These are phyloP conservation scores for Aphodius granarius DNA, from an alignment of 2,888 invertebrate genomes.

Conservation along the genomic window DNA sequence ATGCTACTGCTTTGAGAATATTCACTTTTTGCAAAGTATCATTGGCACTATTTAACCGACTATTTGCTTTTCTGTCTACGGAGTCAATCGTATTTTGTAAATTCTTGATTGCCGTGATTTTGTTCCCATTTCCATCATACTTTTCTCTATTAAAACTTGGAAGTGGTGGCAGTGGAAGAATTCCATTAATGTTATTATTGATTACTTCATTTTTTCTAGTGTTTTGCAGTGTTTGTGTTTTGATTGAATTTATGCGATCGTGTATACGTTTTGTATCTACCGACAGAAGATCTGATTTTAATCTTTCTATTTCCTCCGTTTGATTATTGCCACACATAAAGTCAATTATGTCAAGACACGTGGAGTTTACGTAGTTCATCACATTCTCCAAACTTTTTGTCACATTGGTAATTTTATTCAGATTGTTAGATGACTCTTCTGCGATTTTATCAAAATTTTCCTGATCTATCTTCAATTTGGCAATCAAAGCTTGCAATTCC, in stretches of 20 bases:
- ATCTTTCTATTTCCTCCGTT: neutral
- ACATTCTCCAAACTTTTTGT: neutral
- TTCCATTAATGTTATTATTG: neutral
- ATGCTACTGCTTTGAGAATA: neutral
- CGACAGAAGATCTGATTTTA: neutral
- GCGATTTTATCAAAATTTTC: neutral
- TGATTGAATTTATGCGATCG: neutral
- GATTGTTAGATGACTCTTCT: neutral
- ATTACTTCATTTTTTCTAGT: neutral
- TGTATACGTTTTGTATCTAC: neutral
- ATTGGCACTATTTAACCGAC: neutral
- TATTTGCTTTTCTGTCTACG: neutral
- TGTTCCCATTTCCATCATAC: neutral
- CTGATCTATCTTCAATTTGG: neutral
- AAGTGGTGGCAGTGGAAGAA: neutral
- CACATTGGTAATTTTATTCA: neutral
- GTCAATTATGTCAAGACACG: neutral
- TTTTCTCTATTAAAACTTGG: neutral
- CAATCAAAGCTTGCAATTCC: neutral
- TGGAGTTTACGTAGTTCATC: neutral
- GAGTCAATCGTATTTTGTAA: neutral
- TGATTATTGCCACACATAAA: neutral
- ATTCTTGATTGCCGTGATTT: neutral
- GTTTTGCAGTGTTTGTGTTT: neutral
- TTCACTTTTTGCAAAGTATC: neutral